Evolutionary conservation across 2,888 invertebrate genomes (phyloP), one percentile per base, ranked within the genome.

Genomic region (Lamproptera curius): DNA sequence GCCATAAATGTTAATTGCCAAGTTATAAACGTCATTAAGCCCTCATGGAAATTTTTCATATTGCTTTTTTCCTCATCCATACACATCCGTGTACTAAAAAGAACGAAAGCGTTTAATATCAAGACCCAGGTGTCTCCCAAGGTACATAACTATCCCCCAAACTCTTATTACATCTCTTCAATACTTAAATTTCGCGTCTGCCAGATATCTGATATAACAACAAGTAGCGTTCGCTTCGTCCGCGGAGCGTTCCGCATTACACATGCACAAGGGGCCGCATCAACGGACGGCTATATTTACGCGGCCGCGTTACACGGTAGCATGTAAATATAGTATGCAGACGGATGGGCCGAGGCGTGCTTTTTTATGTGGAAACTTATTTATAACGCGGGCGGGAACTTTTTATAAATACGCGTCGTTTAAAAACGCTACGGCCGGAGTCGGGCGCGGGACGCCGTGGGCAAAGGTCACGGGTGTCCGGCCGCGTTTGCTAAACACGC

Each of bases 381-480:
- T 72, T 67, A 70, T 68, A 70, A 46, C 60, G 53, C 50, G 57
- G 59, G 61, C 59, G 65, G 56, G 60, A 59, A 31, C 31, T 58
- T 66, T 67, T 63, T 68, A 68, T 62, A 69, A 68, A 68, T 66
- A 67, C 47, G 51, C 52, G 42, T 50, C 4, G 65, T 63, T 65
- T 79, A 74, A 73, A 72, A 74, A 73, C 71, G 71, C 70, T 69
- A 64, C 62, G 62, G 66, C 58, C 58, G 57, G 61, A 67, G 64
- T 63, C 62, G 54, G 60, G 59, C 63, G 67, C 61, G 67, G 64
- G 70, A 69, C 71, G 70, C 66, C 57, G 38, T 44, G 44, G 64
- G 64, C 70, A 77, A 84, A 84, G 84, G 84, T 83, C 84, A 83
- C 72, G 79, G 81, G 63, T 38, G 42, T 13, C 13, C 42, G 14